These are phyloP conservation scores for Spisula subtruncata DNA, from an alignment of 2,888 invertebrate species.

Conservation along the genomic window DNA sequence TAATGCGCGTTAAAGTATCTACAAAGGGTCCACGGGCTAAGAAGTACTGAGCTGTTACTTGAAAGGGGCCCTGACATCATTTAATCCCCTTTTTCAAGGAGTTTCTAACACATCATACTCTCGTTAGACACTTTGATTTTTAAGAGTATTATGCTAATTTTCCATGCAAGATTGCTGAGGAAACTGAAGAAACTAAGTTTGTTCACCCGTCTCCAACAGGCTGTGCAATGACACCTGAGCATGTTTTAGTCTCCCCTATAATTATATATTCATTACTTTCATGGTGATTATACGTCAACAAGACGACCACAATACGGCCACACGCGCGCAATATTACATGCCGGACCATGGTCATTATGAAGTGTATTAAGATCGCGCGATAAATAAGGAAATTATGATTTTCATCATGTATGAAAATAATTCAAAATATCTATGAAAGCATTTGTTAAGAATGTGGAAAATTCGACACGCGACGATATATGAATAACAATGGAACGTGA, in stretches of 20 bases:
- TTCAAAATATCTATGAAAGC: slow-evolving; percentile 5
- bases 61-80: not conserved
- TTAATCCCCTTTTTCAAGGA: not conserved
- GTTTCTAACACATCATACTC: not conserved
- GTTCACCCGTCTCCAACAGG: not conserved
- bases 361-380: not conserved
- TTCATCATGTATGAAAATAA: slow-evolving; percentile 5
- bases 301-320: not conserved
- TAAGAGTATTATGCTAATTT: slow-evolving; percentile 21
- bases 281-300: not conserved
- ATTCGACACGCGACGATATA: not conserved
- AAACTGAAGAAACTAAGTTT: not conserved
- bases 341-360: not conserved
- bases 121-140: slow-evolving; percentile 17
- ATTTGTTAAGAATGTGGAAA: not conserved
- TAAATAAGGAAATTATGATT: not conserved
- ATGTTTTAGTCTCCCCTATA: not conserved
- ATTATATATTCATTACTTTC: slow-evolving; percentile 4
- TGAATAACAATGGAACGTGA: not conserved
- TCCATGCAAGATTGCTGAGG: not conserved
- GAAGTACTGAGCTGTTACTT: not conserved
- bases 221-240: not conserved
- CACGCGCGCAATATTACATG: slow-evolving; percentile 9
- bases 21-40: not conserved
- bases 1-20: not conserved